These are phyloP conservation scores for Conchocele bisecta DNA, from an alignment of 2,888 invertebrate genomes.

Conservation along the genomic window DNA sequence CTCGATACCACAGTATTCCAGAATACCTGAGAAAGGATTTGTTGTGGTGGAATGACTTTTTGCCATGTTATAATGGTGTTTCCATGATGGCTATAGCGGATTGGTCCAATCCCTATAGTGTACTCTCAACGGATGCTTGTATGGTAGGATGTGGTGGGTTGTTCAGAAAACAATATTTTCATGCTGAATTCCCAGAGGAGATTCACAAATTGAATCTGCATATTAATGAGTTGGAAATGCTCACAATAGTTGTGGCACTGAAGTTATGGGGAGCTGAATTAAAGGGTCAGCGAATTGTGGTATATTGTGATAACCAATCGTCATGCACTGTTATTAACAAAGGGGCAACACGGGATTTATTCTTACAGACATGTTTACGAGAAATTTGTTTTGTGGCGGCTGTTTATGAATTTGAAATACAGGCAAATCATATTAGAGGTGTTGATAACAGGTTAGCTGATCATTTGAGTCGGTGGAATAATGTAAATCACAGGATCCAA, in stretches of 20 bases:
- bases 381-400: conserved; percentile 20
- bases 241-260: conserved; percentile 14
- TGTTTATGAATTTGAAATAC: conserved; percentile 10
- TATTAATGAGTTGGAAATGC: conserved; percentile 21
- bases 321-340: conserved; percentile 3
- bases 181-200: conserved; percentile 6
- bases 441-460: conserved; percentile 2
- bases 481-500: too few species aligned
- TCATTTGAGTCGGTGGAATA: not conserved
- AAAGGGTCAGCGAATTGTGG: not conserved
- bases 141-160: conserved; percentile 18
- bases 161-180: conserved; percentile 10
- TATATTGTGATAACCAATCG: conserved; percentile 7
- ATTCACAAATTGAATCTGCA: not conserved
- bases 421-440: not conserved
- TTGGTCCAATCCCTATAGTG: conserved; percentile 4
- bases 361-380: conserved; percentile 22
- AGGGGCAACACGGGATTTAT: conserved; percentile 4
- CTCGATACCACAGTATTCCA: not conserved
- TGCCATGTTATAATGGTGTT: conserved; percentile 10
- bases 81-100: conserved; percentile 5
- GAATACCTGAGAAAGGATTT: conserved; percentile 13
- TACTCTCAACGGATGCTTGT: conserved; percentile 12
- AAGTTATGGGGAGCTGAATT: conserved; percentile 13
- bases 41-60: conserved; percentile 12